Percentiles rank a stretch among this genome's conserved stretches.
Conservation (phyloP, 1,140 invertebrate genomes). For the Nomia melanderi region DNA sequence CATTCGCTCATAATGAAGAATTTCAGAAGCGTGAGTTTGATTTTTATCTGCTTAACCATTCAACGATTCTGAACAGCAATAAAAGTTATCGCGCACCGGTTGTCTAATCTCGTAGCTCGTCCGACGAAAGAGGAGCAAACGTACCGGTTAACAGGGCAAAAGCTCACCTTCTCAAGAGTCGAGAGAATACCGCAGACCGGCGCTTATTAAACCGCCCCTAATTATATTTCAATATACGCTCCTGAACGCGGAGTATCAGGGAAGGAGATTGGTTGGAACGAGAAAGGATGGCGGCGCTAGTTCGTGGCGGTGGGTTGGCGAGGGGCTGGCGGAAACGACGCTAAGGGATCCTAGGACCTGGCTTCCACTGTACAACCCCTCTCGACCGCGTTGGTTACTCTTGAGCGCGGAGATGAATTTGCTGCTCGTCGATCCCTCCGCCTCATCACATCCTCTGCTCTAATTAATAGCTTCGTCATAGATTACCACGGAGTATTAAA, state of each 20-base stretch:
- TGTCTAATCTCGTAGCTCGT: conserved; percentile 46
- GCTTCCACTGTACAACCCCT: conserved; percentile 38
- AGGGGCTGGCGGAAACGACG: conserved; percentile 22
- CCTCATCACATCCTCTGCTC: conserved; percentile 45
- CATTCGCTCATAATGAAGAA: too few relatives aligned
- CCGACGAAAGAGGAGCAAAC: conserved; percentile 42
- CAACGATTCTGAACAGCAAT: too few relatives aligned
- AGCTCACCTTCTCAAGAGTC: conserved; percentile 57
- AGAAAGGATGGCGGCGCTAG: conserved; percentile 15
- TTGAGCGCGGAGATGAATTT: conserved; percentile 59
- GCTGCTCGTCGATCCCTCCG: conserved; percentile 49
- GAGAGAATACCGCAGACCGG: conserved; percentile 63
- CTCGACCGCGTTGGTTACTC: conserved; percentile 54
- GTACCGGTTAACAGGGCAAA: conserved; percentile 61
- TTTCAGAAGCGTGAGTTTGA: too few relatives aligned
- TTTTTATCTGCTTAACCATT: too few relatives aligned
- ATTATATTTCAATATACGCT: conserved; percentile 73
- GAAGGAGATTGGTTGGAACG: conserved; percentile 54
- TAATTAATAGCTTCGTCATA: conserved; percentile 64
- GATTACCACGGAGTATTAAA: conserved; percentile 65
- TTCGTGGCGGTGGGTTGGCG: conserved; percentile 11
- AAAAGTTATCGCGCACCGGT: conserved; percentile 43
- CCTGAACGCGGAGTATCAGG: conserved; percentile 43
- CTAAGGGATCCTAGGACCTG: conserved; percentile 44
- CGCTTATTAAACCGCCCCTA: conserved; percentile 71